phyloP scores from a whole-genome alignment of 35 echinoderm and acorn worm genomes.

The Anneissia japonica region DNA sequence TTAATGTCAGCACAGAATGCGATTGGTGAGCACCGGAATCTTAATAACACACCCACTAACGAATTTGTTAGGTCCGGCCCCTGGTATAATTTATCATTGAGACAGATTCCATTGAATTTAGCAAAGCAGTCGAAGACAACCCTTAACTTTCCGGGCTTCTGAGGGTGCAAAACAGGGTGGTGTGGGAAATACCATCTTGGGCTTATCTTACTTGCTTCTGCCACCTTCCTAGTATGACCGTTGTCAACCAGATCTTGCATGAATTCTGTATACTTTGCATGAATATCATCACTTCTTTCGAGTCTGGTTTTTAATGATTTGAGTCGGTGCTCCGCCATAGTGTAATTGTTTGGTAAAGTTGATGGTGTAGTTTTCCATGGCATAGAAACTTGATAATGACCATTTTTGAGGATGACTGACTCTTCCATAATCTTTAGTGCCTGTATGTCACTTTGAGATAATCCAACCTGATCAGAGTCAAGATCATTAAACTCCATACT shows the following conservation, averaged over 20 bases:
- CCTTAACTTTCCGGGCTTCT: constrained; percentile 47
- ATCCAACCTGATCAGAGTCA: background rate
- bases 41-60: constrained; percentile 25
- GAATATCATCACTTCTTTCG: background rate
- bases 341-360: background rate
- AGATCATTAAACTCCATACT: constrained; percentile 5
- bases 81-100: constrained; percentile 35
- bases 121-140: constrained; percentile 55
- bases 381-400: constrained; percentile 39
- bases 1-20: constrained; percentile 26
- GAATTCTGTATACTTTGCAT: background rate
- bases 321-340: background rate
- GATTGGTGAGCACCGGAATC: constrained; percentile 27
- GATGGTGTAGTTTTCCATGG: constrained; percentile 25
- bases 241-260: background rate
- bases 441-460: constrained; percentile 2
- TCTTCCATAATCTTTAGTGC: constrained; percentile 40
- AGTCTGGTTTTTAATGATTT: background rate
- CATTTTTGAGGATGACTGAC: background rate
- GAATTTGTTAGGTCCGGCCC: constrained; percentile 27
- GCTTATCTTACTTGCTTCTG: background rate
- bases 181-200: constrained; percentile 17
- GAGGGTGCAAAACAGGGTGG: constrained; percentile 41
- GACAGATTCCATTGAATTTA: constrained; percentile 26
- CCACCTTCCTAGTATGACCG: background rate